Evolutionary conservation across 2,888 invertebrate genomes (phyloP).

Genomic region (Alitta virens): DNA sequence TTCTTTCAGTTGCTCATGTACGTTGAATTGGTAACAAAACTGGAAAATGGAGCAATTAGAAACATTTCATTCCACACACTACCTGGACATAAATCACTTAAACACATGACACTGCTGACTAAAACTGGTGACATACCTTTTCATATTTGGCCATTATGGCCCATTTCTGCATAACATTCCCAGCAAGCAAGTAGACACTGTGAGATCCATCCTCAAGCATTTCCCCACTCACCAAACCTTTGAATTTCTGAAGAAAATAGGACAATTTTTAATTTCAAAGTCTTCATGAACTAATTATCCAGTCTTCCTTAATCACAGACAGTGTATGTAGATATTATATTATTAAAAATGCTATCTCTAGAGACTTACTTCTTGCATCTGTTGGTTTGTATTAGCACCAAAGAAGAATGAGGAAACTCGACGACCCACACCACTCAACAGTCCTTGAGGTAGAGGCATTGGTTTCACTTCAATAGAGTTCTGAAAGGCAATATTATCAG

Average conservation of each 20-base stretch:
- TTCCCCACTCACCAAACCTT: constrained; percentile 13
- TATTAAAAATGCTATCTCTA: neutral
- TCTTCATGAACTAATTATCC: too few relatives aligned
- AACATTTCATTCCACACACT: neutral
- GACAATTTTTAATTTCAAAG: too few relatives aligned
- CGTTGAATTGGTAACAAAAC: constrained; percentile 72
- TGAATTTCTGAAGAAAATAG: constrained; percentile 7
- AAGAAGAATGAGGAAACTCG: constrained; percentile 79
- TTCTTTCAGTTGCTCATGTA: constrained; percentile 72
- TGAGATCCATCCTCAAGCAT: constrained; percentile 58
- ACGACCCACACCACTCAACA: constrained; percentile 80
- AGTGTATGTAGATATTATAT: too few relatives aligned
- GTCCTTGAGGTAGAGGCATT: constrained; percentile 53
- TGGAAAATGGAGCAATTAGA: constrained; percentile 35
- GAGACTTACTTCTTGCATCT: constrained; percentile 7
- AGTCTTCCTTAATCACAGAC: too few relatives aligned
- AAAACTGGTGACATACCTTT: too few relatives aligned
- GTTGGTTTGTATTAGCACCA: constrained; percentile 58
- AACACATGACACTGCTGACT: too few relatives aligned
- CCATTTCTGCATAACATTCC: constrained; percentile 83
- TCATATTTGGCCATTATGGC: constrained; percentile 67
- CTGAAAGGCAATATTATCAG: constrained; percentile 30
- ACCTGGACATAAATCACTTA: too few relatives aligned
- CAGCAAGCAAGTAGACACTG: constrained; percentile 72
- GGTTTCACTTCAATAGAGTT: constrained; percentile 57